phyloP scores from a whole-genome alignment of 2,888 invertebrate genomes.

The Rhodophaea formosa region DNA sequence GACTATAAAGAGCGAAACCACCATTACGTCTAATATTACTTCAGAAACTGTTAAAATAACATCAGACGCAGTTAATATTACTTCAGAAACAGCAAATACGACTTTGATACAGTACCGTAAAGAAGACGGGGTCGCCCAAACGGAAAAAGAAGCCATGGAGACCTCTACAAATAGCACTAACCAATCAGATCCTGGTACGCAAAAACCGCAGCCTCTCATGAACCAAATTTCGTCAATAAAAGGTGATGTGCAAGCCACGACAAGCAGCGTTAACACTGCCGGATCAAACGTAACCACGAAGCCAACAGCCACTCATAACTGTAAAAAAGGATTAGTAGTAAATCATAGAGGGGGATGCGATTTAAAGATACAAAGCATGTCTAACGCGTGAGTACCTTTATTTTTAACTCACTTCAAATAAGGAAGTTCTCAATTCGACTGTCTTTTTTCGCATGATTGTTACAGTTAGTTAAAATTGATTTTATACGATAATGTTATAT shows the following conservation, averaged over 20 bases:
- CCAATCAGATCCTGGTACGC: not conserved
- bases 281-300: constrained; percentile 20
- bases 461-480: too few relatives aligned
- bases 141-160: not conserved
- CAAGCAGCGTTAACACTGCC: constrained; percentile 27
- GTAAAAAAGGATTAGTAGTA: constrained; percentile 63
- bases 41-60: not conserved
- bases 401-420: not conserved
- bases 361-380: constrained; percentile 57
- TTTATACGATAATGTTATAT: too few relatives aligned
- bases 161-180: not conserved
- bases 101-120: constrained; percentile 1
- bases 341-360: constrained; percentile 68
- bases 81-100: not conserved
- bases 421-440: too few relatives aligned
- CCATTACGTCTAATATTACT: not conserved
- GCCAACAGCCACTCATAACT: constrained; percentile 34
- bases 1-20: not conserved
- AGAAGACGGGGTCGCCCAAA: not conserved
- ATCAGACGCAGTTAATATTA: not conserved
- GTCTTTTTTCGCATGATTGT: too few relatives aligned
- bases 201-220: constrained; percentile 18
- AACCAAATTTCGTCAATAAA: constrained; percentile 28
- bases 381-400: constrained; percentile 64
- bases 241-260: constrained; percentile 27